Evolutionary conservation across 2,888 invertebrate genomes (phyloP).

Genomic region (Ectropis crepuscularia): DNA sequence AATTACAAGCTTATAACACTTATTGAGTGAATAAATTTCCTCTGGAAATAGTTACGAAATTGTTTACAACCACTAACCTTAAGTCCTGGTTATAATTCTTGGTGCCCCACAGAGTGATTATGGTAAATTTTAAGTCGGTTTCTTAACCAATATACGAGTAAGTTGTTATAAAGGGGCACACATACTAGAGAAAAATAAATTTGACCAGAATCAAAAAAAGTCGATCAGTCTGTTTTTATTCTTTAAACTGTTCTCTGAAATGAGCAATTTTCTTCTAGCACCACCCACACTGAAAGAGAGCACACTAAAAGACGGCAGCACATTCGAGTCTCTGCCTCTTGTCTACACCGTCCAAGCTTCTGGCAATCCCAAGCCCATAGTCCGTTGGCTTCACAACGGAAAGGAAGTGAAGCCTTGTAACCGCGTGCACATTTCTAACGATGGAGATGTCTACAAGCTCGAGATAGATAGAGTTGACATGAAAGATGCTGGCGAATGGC

Average conservation of each 20-base stretch:
- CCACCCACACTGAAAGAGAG: conserved; percentile 89
- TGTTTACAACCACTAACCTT: no score
- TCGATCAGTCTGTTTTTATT: no score
- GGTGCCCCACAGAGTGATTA: no score
- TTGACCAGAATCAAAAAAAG: no score
- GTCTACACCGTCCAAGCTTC: conserved; percentile 91
- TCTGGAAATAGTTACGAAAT: no score
- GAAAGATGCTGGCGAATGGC: conserved; percentile 92
- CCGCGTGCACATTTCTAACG: conserved; percentile 85
- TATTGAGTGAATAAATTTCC: no score
- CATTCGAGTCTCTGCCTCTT: conserved; percentile 92
- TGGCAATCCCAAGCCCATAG: conserved; percentile 91
- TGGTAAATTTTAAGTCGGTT: no score
- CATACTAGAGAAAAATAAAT: no score
- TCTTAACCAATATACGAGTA: no score
- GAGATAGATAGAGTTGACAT: conserved; percentile 88
- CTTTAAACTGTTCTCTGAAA: neutral
- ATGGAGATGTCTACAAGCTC: conserved; percentile 89
- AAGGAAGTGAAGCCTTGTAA: conserved; percentile 88
- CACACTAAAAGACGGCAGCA: conserved; percentile 89
- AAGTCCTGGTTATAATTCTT: no score
- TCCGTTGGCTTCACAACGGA: conserved; percentile 92
- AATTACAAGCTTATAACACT: no score
- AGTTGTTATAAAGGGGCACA: no score
- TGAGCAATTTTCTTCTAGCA: conserved; percentile 74